Conservation (phyloP, 2,888 invertebrate genomes). For the Pristionchus fissidentatus region DNA sequence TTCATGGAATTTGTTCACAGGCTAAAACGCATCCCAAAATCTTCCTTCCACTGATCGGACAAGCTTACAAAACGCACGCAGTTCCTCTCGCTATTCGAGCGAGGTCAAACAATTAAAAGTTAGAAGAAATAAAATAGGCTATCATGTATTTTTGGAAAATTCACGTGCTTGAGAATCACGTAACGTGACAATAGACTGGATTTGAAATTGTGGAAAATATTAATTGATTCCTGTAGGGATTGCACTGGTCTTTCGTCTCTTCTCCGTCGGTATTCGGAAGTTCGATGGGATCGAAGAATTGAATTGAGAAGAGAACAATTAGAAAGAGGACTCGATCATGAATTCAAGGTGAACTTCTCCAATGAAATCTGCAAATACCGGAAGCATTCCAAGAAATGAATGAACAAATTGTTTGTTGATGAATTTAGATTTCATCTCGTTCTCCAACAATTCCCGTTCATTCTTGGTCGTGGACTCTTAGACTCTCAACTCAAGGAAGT, state of each 20-base stretch:
- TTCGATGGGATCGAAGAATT: conserved; percentile 78
- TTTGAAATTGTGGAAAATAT: too few relatives aligned
- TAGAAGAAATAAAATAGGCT: not conserved
- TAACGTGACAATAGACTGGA: too few relatives aligned
- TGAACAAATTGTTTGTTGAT: not conserved
- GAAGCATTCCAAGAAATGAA: not conserved
- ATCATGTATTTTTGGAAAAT: not conserved
- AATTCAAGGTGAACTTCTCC: conserved; percentile 36
- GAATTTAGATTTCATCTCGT: conserved; percentile 75
- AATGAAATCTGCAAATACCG: not conserved
- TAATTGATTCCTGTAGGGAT: conserved; percentile 68
- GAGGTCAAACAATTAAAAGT: conserved; percentile 50
- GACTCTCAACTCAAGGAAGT: conserved; percentile 28
- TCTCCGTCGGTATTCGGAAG: conserved; percentile 77
- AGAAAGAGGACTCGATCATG: conserved; percentile 40
- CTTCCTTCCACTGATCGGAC: conserved; percentile 76
- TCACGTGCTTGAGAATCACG: too few relatives aligned
- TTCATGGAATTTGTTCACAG: conserved; percentile 21
- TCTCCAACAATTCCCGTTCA: conserved; percentile 76
- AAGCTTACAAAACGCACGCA: conserved; percentile 78
- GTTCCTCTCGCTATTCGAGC: conserved; percentile 75
- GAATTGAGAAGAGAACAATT: conserved; percentile 45
- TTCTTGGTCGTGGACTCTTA: conserved; percentile 78
- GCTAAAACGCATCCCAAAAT: conserved; percentile 71
- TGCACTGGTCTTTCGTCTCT: conserved; percentile 76